These are phyloP conservation scores for Anolis carolinensis DNA, from an alignment of 2,113 vertebrate species.

Conservation along the genomic window DNA sequence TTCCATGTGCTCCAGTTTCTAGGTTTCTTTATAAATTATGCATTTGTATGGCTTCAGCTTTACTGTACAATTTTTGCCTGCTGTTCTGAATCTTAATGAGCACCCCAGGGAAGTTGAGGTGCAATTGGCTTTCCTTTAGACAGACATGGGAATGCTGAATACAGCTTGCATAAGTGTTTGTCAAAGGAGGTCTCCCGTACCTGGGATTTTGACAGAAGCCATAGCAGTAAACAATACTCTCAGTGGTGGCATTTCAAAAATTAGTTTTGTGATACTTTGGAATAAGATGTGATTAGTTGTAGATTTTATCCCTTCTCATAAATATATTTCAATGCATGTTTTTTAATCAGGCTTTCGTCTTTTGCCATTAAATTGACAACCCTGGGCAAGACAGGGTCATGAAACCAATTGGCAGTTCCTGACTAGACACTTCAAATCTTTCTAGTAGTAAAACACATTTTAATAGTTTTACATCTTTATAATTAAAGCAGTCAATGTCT, in stretches of 20 bases:
- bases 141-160: neutral
- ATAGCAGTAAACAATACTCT: neutral
- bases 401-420: neutral
- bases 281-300: neutral
- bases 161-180: neutral
- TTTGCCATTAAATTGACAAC: constrained; percentile 6
- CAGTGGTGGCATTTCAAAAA: neutral
- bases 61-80: constrained; percentile 28
- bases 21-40: constrained; percentile 59
- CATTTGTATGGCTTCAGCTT: constrained; percentile 41
- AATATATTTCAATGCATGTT: neutral
- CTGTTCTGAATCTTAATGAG: constrained; percentile 55
- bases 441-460: neutral
- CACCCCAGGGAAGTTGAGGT: constrained; percentile 34
- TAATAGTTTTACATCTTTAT: constrained; percentile 8
- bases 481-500: constrained; percentile 8
- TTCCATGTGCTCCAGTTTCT: constrained; percentile 47
- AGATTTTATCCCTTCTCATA: neutral
- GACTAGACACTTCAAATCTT: neutral
- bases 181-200: neutral
- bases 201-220: neutral
- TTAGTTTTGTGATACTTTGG: neutral
- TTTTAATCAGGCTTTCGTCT: neutral
- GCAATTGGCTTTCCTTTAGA: constrained; percentile 44
- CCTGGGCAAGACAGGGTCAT: neutral